Conservation (phyloP, 2,888 invertebrate species). For the Oeneis ivallda region DNA sequence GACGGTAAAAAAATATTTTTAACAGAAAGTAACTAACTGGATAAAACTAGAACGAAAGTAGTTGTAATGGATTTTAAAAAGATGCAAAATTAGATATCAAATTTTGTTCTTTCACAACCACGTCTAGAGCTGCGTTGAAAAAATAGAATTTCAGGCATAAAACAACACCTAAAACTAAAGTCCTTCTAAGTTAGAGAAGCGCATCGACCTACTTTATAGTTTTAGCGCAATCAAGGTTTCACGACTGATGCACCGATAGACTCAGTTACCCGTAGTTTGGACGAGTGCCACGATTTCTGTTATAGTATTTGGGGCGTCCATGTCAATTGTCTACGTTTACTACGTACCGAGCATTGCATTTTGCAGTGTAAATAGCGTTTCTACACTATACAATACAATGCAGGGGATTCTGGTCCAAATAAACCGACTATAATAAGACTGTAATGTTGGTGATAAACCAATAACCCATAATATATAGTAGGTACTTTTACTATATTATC, state of each 20-base stretch:
- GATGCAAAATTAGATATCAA: too few relatives aligned
- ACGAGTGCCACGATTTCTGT: slow-evolving; percentile 3
- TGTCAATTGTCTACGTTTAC: slow-evolving; percentile 9
- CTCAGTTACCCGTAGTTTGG: slow-evolving; percentile 10
- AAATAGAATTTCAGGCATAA: not conserved
- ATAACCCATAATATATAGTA: too few relatives aligned
- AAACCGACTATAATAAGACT: not conserved
- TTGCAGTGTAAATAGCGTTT: not conserved
- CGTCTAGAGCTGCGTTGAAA: not conserved
- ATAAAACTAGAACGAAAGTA: too few relatives aligned
- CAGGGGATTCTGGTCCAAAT: not conserved
- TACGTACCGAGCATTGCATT: slow-evolving; percentile 7
- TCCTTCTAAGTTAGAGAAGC: slow-evolving; percentile 1
- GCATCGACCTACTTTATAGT: slow-evolving; percentile 28
- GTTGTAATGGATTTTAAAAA: too few relatives aligned
- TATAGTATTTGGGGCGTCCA: slow-evolving; percentile 1
- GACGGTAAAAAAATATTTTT: too few relatives aligned
- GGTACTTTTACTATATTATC: too few relatives aligned
- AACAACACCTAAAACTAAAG: slow-evolving; percentile 5
- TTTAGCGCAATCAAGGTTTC: slow-evolving; percentile 20
- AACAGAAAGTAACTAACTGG: too few relatives aligned
- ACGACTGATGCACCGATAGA: slow-evolving; percentile 15
- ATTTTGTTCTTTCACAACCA: not conserved
- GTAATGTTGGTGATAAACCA: too few relatives aligned
- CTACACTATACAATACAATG: not conserved